A percentile compares a stretch with the other conserved stretches of the same genome.
Conservation (phyloP, 2,113 vertebrate genomes). For the Otolemur garnettii region DNA sequence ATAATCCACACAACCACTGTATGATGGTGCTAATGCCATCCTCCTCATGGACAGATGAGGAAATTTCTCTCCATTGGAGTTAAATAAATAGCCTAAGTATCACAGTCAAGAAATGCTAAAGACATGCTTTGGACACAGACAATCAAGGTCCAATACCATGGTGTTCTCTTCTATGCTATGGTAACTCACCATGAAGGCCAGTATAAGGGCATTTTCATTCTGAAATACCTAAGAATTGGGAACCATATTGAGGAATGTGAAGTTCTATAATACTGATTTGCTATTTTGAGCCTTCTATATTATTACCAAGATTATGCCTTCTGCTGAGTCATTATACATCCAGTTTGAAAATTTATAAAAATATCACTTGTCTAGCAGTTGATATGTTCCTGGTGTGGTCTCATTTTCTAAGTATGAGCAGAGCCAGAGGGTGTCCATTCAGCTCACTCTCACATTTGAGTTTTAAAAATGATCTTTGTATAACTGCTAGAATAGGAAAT, state of each 20-base stretch:
- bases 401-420: constrained; percentile 54
- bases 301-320: constrained; percentile 56
- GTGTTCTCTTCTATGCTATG: neutral
- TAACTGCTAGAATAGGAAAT: constrained; percentile 35
- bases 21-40: neutral
- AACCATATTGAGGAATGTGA: constrained; percentile 8
- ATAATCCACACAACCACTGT: neutral
- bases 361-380: constrained; percentile 66
- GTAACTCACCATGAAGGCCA: neutral
- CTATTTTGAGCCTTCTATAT: constrained; percentile 59
- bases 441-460: constrained; percentile 17
- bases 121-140: neutral
- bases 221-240: constrained; percentile 32
- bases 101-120: neutral
- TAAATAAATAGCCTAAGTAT: neutral
- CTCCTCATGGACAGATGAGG: constrained; percentile 34
- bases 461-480: neutral
- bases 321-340: constrained; percentile 60
- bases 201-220: constrained; percentile 37
- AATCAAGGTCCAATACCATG: neutral
- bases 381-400: constrained; percentile 1
- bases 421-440: neutral
- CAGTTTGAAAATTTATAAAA: constrained; percentile 67
- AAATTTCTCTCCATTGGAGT: constrained; percentile 19
- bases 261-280: constrained; percentile 55